A percentile compares a stretch with the other conserved stretches of the same genome.
Evolutionary conservation across 2,888 invertebrate genomes (phyloP).

Genomic region (Nezara viridula): DNA sequence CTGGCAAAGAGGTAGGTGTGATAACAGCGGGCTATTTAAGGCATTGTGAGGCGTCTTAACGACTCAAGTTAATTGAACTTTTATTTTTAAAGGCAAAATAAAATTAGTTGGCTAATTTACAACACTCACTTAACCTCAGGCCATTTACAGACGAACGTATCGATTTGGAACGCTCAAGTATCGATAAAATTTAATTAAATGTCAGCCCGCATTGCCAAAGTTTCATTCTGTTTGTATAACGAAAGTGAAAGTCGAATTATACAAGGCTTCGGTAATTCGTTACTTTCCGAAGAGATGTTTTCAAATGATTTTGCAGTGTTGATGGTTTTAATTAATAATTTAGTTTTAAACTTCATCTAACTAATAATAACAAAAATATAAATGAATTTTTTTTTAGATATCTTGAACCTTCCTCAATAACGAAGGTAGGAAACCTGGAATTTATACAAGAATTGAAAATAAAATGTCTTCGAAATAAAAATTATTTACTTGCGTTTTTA

Average conservation of each 20-base stretch:
- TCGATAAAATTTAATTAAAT: background rate
- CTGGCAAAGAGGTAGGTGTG: no score
- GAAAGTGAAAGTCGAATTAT: background rate
- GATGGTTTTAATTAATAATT: no score
- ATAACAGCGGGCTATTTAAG: background rate
- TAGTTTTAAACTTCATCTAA: no score
- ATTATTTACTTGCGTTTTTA: no score
- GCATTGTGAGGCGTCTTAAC: background rate
- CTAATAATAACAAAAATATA: no score
- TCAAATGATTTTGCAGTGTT: no score
- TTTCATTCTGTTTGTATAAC: background rate
- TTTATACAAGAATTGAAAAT: no score
- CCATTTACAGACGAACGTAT: background rate
- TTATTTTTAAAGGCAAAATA: background rate
- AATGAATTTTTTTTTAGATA: no score
- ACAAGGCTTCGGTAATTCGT: background rate
- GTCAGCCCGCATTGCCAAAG: background rate
- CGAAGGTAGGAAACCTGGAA: no score
- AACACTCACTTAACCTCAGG: background rate
- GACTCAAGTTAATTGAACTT: background rate
- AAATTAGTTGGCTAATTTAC: background rate
- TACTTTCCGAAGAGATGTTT: no score
- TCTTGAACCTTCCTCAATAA: no score
- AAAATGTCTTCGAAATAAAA: no score
- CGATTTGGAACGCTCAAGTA: background rate